Base-by-base conservation (phyloP, 2,797 vertebrate genomes). In the Micrastur ruficollis region DNA sequence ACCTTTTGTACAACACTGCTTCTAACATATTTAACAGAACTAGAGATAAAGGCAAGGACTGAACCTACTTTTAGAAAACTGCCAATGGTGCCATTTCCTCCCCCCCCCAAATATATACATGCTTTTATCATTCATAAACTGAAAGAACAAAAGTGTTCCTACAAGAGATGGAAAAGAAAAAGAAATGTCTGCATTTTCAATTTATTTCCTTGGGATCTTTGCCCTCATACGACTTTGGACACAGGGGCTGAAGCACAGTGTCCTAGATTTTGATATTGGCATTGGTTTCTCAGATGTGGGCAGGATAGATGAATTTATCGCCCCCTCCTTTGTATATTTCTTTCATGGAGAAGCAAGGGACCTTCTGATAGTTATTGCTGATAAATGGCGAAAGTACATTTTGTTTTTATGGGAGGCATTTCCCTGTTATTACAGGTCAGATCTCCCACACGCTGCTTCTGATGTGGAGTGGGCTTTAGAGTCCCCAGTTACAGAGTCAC, bases 211-310 rank as follows among this genome's bases (percentile, higher is more conserved):
- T 44, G 26, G 12, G 11, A 25, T 80, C 21, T 47, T 70, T 52
- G 12, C 38, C 16, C 13, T 82, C 19, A 8, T n/a, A 21, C 22
- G 4, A 38, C 23, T 82, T 80, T 66, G 13, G 59, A 80, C 38
- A 14, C 0, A 22, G 34, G 4, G 0, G 0, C 11, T 73, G 52
- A 73, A 87, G 25, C 47, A 44, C 8, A 16, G 3, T 11, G 4
- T 31, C 36, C 26, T 70, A 63, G 11, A 67, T 47, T 20, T 81
- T 59, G 59, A 59, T 34, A 47, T 6, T 2, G 1, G 2, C 42
- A 52, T 5, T 44, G 6, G 2, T n/a, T 83, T 88, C 36, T 76
- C 6, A 31, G 9, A 50, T 15, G 19, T 47, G 19, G 40, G 23
- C 17, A 56, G 40, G 17, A 55, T 3, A 83, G 17, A 40, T 36